Conservation (phyloP, 2,888 invertebrate species). For the Acleris sparsana region DNA sequence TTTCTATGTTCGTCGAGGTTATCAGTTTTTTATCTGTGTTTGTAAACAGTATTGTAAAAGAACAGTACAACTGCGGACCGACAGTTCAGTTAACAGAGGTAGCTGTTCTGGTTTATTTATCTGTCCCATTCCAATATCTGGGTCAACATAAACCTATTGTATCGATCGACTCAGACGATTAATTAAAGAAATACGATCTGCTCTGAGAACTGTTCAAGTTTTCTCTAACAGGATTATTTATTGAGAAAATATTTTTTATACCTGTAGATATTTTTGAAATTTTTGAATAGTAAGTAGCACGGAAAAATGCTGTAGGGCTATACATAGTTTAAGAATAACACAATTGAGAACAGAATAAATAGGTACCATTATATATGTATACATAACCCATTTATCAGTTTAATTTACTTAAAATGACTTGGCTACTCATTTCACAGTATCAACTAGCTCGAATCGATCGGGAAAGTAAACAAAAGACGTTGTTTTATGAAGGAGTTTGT, state of each 20-base stretch:
- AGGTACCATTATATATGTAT: no score
- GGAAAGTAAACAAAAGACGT: slow-evolving; percentile 28
- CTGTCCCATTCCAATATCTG: slow-evolving; percentile 30
- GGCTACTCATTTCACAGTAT: slow-evolving; percentile 20
- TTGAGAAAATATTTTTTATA: no score
- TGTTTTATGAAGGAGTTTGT: slow-evolving; percentile 20
- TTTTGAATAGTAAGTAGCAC: no score
- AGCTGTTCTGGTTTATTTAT: slow-evolving; percentile 33
- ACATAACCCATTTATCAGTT: neutral
- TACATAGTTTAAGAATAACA: no score
- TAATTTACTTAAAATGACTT: slow-evolving; percentile 3
- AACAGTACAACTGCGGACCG: slow-evolving; percentile 24
- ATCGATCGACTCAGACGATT: slow-evolving; percentile 21
- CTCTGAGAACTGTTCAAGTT: neutral
- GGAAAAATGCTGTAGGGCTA: no score
- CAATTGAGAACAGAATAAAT: no score
- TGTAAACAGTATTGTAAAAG: slow-evolving; percentile 38
- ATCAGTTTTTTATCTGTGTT: slow-evolving; percentile 38
- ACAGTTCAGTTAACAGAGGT: slow-evolving; percentile 30
- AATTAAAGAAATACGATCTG: slow-evolving; percentile 30
- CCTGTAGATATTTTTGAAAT: no score
- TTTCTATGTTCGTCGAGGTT: slow-evolving; percentile 28
- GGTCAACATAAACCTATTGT: slow-evolving; percentile 31
- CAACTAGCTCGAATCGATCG: slow-evolving; percentile 26
- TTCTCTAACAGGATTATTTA: no score